Base-by-base conservation (phyloP, 1,140 invertebrate species). In the Mercenaria mercenaria region DNA sequence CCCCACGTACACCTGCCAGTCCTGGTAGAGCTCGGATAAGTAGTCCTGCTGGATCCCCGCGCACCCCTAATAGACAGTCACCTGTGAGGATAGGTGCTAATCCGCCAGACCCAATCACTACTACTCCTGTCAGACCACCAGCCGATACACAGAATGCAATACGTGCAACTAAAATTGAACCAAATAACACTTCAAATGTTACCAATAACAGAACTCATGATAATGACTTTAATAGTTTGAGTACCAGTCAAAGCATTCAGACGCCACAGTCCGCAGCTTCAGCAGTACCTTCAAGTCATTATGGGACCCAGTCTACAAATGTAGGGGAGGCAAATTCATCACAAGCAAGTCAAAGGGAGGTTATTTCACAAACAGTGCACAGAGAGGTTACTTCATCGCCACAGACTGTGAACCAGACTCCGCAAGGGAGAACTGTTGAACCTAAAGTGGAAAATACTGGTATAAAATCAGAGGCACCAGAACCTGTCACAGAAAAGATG, bases 21-120 rank as follows among this genome's bases (percentile, higher is more conserved):
- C 86, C 86, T 1, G 76, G 86, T 39, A 74, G 86, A 32, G 86
- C 86, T 1, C 43, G 77, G 34, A 81, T 88, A 41, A 77, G 86
- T 15, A 88, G 86, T 47, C 86, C 86, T 18, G 86, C 86, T 34
- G 86, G 86, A n/a, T 79, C 74, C 20, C 86, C 86, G 15, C 32
- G 86, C 8, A 87, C 85, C 15, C 85, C 85, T 23, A 88, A 88
- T 39, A 74, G 86, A 69, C 76, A 80, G 29, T 88, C 86, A 39
- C 86, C 86, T 10, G 77, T 88, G 10, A 39, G 86, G 37, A 20
- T 79, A 2, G 76, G 76, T 23, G 29, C 64, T 32, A 52, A 32
- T 8, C 67, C 41, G 4, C n/a, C 15, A 50, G 86, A 88, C 37
- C 11, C 4, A 15, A 52, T 88, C 39, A 26, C 52, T 23, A 88